A percentile compares a stretch with the other conserved stretches of the same genome.
Conservation (phyloP, 2,113 vertebrate species). For the Grus americana region DNA sequence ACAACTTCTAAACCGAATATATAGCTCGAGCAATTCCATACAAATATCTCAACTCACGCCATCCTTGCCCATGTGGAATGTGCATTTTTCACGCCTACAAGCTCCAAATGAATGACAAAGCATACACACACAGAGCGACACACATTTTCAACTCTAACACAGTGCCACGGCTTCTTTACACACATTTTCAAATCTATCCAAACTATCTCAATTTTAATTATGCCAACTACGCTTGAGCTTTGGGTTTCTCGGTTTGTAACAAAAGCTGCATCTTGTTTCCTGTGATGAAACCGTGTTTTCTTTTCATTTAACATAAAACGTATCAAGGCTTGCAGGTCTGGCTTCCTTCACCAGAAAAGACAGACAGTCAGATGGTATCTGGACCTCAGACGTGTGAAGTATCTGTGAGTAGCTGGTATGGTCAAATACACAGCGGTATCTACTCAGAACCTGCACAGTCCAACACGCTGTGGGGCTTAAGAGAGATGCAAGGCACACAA, state of each 20-base stretch:
- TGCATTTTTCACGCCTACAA: not conserved
- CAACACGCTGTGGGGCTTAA: not conserved
- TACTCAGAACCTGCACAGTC: not conserved
- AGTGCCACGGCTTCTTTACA: not conserved
- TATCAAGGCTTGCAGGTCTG: not conserved
- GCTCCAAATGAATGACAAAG: not conserved
- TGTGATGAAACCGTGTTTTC: not conserved
- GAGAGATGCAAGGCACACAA: not conserved
- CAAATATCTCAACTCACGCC: rapidly evolving
- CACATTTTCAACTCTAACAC: rapidly evolving
- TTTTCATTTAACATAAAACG: not conserved
- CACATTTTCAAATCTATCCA: not conserved
- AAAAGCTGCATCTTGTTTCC: not conserved
- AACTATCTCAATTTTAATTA: not conserved
- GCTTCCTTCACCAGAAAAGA: not conserved
- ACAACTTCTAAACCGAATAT: not conserved
- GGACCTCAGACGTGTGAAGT: rapidly evolving
- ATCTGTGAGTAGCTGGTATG: rapidly evolving
- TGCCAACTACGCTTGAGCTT: rapidly evolving
- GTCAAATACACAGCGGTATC: not conserved
- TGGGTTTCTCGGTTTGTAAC: not conserved
- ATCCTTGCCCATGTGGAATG: rapidly evolving
- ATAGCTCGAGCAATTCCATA: rapidly evolving
- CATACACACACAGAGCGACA: rapidly evolving
- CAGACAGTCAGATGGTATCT: not conserved